A percentile compares a stretch with the other conserved stretches of the same genome.
Evolutionary conservation across 2,888 invertebrate species (phyloP).

Genomic region (Philonicus albiceps): DNA sequence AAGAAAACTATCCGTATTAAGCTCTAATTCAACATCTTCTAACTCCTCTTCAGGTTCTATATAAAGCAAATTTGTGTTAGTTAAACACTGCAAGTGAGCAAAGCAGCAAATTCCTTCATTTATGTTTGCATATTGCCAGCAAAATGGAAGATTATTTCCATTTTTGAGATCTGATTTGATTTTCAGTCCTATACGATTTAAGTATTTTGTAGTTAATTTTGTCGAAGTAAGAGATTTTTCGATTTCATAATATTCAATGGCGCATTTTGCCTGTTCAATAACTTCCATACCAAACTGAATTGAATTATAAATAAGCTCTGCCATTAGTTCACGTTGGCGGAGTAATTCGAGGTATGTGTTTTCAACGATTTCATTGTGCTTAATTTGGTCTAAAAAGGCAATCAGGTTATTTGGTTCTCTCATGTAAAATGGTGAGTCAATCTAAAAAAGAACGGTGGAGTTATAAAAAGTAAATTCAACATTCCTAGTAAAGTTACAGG

Average conservation of each 20-base stretch:
- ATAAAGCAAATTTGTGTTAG: constrained; percentile 52
- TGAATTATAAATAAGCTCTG: constrained; percentile 59
- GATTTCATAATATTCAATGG: constrained; percentile 57
- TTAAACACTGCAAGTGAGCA: constrained; percentile 57
- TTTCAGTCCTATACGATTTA: constrained; percentile 57
- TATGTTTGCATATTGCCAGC: constrained; percentile 38
- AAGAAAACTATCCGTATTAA: constrained; percentile 46
- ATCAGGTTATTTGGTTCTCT: constrained; percentile 59
- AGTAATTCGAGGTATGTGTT: constrained; percentile 56
- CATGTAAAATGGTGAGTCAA: constrained; percentile 60
- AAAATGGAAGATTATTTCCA: constrained; percentile 27
- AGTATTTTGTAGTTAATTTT: constrained; percentile 56
- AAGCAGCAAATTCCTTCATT: constrained; percentile 54
- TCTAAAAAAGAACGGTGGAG: constrained; percentile 44
- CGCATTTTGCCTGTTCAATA: constrained; percentile 60
- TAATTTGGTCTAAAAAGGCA: constrained; percentile 60
- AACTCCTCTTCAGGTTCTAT: constrained; percentile 56
- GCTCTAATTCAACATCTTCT: constrained; percentile 52
- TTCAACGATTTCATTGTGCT: constrained; percentile 59
- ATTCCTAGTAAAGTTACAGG: no score
- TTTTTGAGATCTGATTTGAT: constrained; percentile 52
- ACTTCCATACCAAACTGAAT: constrained; percentile 59
- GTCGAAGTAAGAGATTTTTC: constrained; percentile 56
- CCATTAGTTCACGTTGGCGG: constrained; percentile 57
- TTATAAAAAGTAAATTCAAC: no score